phyloP scores from a whole-genome alignment of 92 coral and sea anemone species.

The Pocillopora meandrina region DNA sequence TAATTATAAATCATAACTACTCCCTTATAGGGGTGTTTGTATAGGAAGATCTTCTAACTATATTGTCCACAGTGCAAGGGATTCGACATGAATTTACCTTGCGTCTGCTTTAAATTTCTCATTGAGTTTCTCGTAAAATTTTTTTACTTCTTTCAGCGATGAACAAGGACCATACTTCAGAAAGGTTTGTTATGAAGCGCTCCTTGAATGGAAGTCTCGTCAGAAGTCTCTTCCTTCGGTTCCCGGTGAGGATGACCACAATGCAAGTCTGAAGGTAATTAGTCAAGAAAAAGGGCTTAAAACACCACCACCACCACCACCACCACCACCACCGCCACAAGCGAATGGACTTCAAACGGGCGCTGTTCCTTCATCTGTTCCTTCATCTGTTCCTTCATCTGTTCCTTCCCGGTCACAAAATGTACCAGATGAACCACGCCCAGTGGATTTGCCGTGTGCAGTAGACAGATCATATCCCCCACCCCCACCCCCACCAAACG shows the following conservation, averaged over 20 bases:
- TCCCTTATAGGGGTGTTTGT: too few species aligned
- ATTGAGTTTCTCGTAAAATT: background rate
- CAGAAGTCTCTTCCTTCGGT: conserved; percentile 28
- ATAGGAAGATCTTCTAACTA: too few species aligned
- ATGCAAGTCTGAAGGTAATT: background rate
- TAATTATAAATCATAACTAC: too few species aligned
- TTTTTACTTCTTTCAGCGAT: conserved; percentile 5
- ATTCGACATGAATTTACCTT: too few species aligned
- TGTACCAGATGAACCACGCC: background rate
- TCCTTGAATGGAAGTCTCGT: conserved; percentile 24
- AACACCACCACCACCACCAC: too few species aligned
- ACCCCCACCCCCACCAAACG: background rate
- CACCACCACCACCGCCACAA: too few species aligned
- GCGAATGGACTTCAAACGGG: background rate
- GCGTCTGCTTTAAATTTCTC: too few species aligned
- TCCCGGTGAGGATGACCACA: background rate
- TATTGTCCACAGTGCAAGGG: too few species aligned
- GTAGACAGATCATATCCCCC: too few species aligned
- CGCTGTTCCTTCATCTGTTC: background rate
- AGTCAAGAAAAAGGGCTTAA: background rate
- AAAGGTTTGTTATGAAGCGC: conserved; percentile 1
- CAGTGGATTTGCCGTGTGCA: background rate
- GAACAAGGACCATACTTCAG: conserved; percentile 42
- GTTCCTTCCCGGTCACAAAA: background rate
- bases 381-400: background rate